phyloP scores from a whole-genome alignment of 2,113 vertebrate genomes.

The Onychostruthus taczanowskii region DNA sequence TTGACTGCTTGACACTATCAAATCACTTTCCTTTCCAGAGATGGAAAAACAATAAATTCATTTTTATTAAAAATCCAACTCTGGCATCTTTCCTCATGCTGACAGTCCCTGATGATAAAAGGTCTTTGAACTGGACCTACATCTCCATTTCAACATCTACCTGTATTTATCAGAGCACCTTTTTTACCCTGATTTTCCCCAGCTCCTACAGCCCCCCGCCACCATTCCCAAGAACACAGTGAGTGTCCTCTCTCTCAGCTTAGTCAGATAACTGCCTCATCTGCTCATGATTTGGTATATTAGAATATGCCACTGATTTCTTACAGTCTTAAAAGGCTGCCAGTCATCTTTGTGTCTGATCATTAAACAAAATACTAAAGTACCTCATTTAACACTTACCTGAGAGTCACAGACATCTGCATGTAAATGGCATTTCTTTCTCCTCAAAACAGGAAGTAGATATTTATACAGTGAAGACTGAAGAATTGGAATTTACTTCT shows the following conservation, averaged over 20 bases:
- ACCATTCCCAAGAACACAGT: not conserved
- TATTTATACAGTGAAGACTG: conserved; percentile 93
- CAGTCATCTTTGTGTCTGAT: not conserved
- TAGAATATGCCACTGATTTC: not conserved
- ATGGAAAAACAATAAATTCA: not conserved
- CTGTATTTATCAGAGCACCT: not conserved
- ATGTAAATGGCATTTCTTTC: not conserved
- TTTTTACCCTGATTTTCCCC: not conserved
- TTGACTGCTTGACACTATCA: not conserved
- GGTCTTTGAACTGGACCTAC: not conserved
- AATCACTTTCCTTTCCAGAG: not conserved
- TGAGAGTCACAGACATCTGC: not conserved
- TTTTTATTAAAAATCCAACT: not conserved
- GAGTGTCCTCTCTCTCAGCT: not conserved
- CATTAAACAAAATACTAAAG: not conserved
- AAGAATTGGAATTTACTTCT: conserved; percentile 92
- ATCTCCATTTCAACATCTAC: not conserved
- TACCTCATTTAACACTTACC: not conserved
- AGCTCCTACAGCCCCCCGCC: not conserved
- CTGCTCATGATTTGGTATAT: not conserved
- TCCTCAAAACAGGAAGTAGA: conserved; percentile 86
- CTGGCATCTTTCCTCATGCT: not conserved
- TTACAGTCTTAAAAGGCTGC: not conserved
- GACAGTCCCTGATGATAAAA: not conserved
- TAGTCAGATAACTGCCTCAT: not conserved